Evolutionary conservation across 2,113 vertebrate genomes (phyloP), one percentile per base, ranked within the genome.

Genomic region (Amia ocellicauda): DNA sequence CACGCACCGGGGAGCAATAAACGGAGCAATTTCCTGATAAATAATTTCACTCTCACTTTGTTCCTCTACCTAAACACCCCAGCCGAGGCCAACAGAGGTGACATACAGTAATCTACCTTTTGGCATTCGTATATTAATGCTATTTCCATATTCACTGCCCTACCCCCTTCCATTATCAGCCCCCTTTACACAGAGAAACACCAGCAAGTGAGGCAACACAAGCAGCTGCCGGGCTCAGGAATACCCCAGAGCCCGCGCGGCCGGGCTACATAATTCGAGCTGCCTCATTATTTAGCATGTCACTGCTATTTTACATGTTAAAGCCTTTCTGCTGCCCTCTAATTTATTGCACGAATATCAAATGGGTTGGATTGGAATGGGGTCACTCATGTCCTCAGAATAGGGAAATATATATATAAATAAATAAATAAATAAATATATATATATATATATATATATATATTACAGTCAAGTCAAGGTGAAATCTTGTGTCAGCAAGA

Each of bases 281-380:
- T 27, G 79, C 86, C 89, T 90, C 88, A 89, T 91, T 90, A 91
- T 90, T 91, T 90, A 89, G 84, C 81, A 84, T 91, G 89, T 89
- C 87, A 90, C 82, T 70, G 58, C 88, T 91, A 89, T 86, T 91
- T 89, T 90, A 89, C 88, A 91, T 91, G 86, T 87, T 88, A 88
- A 88, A 87, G 80, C 85, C 83, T 78, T 79, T 62, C 76, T 76
- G 73, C 79, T 68, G 74, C 82, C 85, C 86, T 86, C 83, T 89
- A 81, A 91, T 91, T 90, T 91, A 90, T 91, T 85, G 83, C 73
- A 69, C 68, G 84, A 79, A 86, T 87, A 78, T 79, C 83, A 85
- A 89, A 86, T 74, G 75, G 85, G 74, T 68, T 40, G 42, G 72
- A 63, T 70, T 73, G 76, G 74, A 89, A 89, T 87, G 87, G 79